Base-by-base conservation (phyloP, 2,888 invertebrate genomes). In the Malachius bipustulatus region DNA sequence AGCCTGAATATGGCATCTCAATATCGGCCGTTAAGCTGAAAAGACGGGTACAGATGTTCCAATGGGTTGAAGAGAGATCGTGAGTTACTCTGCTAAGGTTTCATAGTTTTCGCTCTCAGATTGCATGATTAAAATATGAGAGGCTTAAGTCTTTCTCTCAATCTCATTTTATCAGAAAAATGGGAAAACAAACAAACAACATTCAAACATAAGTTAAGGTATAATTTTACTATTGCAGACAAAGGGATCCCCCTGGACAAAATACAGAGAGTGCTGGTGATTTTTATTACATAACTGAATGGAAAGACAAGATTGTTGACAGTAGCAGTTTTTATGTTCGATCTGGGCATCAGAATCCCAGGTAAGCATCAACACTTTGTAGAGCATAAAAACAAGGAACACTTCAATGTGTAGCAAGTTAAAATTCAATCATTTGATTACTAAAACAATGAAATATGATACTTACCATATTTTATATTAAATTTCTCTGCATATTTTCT, bases 1-100 rank as follows among this genome's bases (percentile, higher is more conserved):
- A 90, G 55, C 79, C 81, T 0, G 82, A 83, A 40, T 91, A 90
- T 59, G 84, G 84, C 37, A 77, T 91, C 31, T 78, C 83, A 41
- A 75, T 91, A 2, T 72, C 79, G 48, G 81, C 89, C 2, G 84
- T 89, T 0, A 88, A 88, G 57, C 61, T 93, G 14, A 80, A 79
- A 52, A 73, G 88, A 39, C 66, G 84, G 36, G 90, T 89, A 0
- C 90, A 91, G 60, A 90, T 91, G 87, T 91, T 81, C 59, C 91
- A 91, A 54, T 91, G 91, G 91, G 73, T 88, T 37, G 90, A 91
- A 51, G 83, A 84, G 52, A 60, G 70, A 50, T 69, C 69, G 75
- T 76, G 63, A 62, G 62, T 54, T n/a, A n/a, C n/a, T n/a, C n/a
- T n/a, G 11, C 6, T 29, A 29, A 6, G 11, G 29, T 9, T 6